These are phyloP conservation scores for Jaculus jaculus DNA, from an alignment of 2,113 vertebrate genomes.

Conservation along the genomic window DNA sequence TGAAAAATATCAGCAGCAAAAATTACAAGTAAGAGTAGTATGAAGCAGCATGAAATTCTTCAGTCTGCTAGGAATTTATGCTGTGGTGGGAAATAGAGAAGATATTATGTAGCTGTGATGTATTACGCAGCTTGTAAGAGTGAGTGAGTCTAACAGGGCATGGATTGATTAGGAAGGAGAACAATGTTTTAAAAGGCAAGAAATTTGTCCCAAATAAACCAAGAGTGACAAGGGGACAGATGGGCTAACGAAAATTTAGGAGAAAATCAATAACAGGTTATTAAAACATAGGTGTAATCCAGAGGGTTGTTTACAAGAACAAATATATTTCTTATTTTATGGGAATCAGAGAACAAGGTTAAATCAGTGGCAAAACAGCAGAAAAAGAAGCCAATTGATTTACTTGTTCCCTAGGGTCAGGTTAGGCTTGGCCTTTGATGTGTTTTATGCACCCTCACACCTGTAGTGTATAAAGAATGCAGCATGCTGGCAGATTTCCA, in stretches of 20 bases:
- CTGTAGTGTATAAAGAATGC: rapidly evolving
- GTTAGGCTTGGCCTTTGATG: background rate
- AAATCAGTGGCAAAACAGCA: background rate
- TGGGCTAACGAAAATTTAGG: background rate
- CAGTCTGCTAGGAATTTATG: background rate
- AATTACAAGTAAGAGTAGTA: background rate
- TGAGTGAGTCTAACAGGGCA: background rate
- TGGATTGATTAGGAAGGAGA: background rate
- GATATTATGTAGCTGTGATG: background rate
- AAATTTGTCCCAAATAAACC: background rate
- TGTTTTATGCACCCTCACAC: background rate
- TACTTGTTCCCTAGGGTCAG: background rate
- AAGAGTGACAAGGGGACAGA: background rate
- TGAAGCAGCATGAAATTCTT: background rate
- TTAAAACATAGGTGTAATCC: background rate
- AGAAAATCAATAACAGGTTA: background rate
- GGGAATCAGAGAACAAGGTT: background rate
- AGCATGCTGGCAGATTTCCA: background rate
- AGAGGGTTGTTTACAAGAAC: background rate
- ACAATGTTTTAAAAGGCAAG: background rate
- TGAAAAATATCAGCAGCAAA: background rate
- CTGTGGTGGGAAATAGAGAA: background rate
- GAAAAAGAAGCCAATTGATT: background rate
- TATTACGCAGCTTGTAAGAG: too few relatives aligned
- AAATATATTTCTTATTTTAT: conserved; percentile 6